Evolutionary conservation across 2,888 invertebrate species (phyloP).

Genomic region (Stenodema calcarata): DNA sequence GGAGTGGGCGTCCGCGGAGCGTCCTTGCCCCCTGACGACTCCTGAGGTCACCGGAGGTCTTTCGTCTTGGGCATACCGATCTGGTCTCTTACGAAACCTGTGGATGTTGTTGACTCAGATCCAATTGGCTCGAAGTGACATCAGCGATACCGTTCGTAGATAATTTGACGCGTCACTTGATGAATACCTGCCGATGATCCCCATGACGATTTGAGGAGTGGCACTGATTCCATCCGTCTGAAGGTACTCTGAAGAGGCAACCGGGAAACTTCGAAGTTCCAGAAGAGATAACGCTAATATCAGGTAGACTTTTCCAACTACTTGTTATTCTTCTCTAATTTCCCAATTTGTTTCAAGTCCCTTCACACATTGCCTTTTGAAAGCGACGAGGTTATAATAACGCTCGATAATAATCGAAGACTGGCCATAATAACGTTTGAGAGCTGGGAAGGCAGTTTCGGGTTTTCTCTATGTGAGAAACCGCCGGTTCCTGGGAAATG

Average conservation of each 20-base stretch:
- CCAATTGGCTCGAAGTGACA: not conserved
- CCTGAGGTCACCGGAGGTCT: slow-evolving; percentile 11
- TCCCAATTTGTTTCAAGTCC: not conserved
- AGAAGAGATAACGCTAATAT: no score
- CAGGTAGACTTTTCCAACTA: no score
- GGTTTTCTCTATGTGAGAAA: slow-evolving; percentile 22
- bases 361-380: no score
- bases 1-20: slow-evolving; percentile 23
- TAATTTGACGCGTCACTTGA: not conserved
- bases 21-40: slow-evolving; percentile 24
- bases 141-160: not conserved
- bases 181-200: no score
- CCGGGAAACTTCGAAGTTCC: no score
- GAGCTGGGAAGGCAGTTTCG: not conserved
- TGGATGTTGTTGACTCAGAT: slow-evolving; percentile 11
- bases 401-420: not conserved
- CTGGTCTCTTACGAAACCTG: not conserved
- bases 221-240: no score
- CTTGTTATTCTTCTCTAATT: not conserved
- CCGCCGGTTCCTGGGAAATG: slow-evolving; percentile 17
- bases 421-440: not conserved
- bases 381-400: not conserved
- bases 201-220: no score
- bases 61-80: not conserved
- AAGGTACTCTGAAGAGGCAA: no score